phyloP scores from a whole-genome alignment of 2,797 vertebrate species.

The Sphenopsis melanotis region DNA sequence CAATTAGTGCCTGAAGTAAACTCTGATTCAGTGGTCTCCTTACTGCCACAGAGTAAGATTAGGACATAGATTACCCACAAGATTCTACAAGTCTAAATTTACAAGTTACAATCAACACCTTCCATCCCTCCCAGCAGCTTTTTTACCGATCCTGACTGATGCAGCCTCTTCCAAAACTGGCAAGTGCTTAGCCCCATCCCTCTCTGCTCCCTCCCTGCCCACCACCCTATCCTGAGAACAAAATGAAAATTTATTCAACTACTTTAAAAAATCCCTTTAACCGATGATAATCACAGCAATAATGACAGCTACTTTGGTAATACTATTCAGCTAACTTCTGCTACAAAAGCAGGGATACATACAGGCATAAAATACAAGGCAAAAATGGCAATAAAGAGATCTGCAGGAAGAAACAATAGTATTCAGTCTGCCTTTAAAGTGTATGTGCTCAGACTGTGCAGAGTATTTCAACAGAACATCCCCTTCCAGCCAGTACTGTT shows the following conservation, averaged over 20 bases:
- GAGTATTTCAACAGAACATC: neutral
- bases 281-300: neutral
- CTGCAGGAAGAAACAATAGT: neutral
- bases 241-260: neutral
- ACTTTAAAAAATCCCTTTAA: neutral
- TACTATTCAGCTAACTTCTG: neutral
- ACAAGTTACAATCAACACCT: neutral
- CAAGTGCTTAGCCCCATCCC: neutral
- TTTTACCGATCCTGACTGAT: neutral
- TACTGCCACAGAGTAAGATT: no score
- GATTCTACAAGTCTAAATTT: neutral
- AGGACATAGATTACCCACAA: neutral
- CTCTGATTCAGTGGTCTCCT: neutral
- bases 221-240: neutral
- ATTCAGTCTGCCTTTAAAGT: neutral
- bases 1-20: neutral
- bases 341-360: neutral
- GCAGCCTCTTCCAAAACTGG: neutral
- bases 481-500: neutral
- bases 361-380: neutral
- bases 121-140: rapidly evolving
- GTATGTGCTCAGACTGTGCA: neutral
- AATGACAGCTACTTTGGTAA: neutral
- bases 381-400: neutral
- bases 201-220: neutral